phyloP scores from a whole-genome alignment of 2,113 vertebrate genomes.

The Grantiella picta region DNA sequence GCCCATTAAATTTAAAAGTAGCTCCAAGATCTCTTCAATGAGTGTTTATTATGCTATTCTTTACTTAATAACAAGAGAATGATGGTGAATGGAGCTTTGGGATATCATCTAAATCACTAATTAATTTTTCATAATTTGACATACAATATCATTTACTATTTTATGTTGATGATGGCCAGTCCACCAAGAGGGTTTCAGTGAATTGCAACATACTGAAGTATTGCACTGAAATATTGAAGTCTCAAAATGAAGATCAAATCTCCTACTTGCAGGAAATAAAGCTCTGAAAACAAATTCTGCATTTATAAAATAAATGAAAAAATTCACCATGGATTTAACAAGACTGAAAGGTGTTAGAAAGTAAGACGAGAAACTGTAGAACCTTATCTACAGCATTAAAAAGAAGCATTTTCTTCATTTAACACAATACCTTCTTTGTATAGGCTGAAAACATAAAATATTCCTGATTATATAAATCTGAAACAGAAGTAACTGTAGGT shows the following conservation, averaged over 20 bases:
- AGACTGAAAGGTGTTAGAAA: background rate
- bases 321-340: background rate
- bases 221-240: background rate
- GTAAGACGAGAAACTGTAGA: background rate
- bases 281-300: background rate
- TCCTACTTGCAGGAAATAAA: background rate
- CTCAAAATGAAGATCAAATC: background rate
- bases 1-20: background rate
- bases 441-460: background rate
- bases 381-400: background rate
- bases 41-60: rapidly evolving
- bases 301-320: background rate
- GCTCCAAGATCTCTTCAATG: background rate
- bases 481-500: slow-evolving; percentile 20
- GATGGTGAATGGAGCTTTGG: background rate
- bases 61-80: background rate
- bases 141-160: background rate
- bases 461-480: slow-evolving; percentile 2
- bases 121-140: background rate
- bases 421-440: background rate
- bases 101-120: background rate
- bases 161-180: background rate
- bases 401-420: background rate
- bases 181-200: background rate
- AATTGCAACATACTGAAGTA: background rate